Percentiles rank a stretch among this genome's conserved stretches.
Evolutionary conservation across 2,797 vertebrate genomes (phyloP).

Genomic region (Brachymystax lenok): DNA sequence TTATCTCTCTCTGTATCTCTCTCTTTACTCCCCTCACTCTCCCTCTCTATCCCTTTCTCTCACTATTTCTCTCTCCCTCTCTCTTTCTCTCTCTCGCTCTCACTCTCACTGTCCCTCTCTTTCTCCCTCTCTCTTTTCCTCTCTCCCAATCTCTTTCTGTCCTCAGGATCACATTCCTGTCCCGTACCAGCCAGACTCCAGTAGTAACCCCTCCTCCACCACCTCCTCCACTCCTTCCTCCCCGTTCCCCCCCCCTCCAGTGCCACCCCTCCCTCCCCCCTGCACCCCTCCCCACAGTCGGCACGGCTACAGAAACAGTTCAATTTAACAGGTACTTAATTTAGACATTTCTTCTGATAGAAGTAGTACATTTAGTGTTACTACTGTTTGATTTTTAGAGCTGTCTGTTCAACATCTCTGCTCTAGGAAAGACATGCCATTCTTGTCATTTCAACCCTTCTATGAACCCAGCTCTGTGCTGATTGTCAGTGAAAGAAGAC

Average conservation of each 20-base stretch:
- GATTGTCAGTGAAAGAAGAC: not conserved
- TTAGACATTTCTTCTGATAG: not conserved
- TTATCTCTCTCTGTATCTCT: not conserved
- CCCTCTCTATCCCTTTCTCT: not conserved
- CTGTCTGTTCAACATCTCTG: not conserved
- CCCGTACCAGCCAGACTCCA: slow-evolving; percentile 98
- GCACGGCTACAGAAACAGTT: slow-evolving; percentile 93
- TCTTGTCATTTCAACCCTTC: not conserved
- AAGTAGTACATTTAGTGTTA: not conserved
- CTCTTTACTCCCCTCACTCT: too few species aligned
- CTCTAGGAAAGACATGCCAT: not conserved
- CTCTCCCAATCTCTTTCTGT: not conserved
- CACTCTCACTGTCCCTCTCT: too few species aligned
- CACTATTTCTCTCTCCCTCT: not conserved
- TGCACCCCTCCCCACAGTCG: slow-evolving; percentile 94
- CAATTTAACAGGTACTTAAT: slow-evolving; percentile 88
- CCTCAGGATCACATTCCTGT: slow-evolving; percentile 92
- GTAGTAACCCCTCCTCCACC: slow-evolving; percentile 98
- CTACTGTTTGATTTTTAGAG: not conserved
- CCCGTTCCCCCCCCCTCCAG: slow-evolving; percentile 92
- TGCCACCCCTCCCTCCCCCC: slow-evolving; percentile 91
- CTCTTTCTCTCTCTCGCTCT: not conserved
- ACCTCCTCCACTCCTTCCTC: slow-evolving; percentile 97
- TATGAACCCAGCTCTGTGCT: slow-evolving; percentile 1
- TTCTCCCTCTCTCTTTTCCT: not conserved